These are phyloP conservation scores for Gorsachius magnificus DNA, from an alignment of 2,797 vertebrate species.

Conservation along the genomic window DNA sequence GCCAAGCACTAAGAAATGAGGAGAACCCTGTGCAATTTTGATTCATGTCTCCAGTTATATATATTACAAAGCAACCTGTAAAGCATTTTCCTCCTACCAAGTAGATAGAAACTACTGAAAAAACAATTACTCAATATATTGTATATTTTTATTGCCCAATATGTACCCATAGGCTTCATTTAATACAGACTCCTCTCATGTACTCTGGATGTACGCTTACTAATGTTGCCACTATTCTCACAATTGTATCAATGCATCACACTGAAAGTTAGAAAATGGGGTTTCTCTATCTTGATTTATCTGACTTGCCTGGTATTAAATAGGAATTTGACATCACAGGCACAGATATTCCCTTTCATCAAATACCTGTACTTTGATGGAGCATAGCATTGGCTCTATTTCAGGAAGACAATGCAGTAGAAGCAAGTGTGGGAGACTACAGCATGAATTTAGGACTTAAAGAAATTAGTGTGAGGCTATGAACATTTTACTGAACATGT, in stretches of 20 bases:
- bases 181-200: not conserved
- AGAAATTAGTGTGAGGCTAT: not conserved
- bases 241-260: not conserved
- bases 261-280: not conserved
- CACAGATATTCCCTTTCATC: not conserved
- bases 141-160: not conserved
- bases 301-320: not conserved
- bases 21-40: not conserved
- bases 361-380: not conserved
- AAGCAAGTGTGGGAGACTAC: not conserved
- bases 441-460: not conserved
- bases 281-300: not conserved
- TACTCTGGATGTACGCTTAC: not conserved
- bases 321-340: not conserved
- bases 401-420: not conserved
- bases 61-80: not conserved
- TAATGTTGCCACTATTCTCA: not conserved
- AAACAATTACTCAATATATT: not conserved
- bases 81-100: not conserved
- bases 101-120: not conserved
- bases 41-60: not conserved
- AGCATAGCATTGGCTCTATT: not conserved
- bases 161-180: not conserved
- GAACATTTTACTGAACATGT: not conserved
- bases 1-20: not conserved